Evolutionary conservation across 2,113 vertebrate species (phyloP).

Genomic region (Nibea albiflora): DNA sequence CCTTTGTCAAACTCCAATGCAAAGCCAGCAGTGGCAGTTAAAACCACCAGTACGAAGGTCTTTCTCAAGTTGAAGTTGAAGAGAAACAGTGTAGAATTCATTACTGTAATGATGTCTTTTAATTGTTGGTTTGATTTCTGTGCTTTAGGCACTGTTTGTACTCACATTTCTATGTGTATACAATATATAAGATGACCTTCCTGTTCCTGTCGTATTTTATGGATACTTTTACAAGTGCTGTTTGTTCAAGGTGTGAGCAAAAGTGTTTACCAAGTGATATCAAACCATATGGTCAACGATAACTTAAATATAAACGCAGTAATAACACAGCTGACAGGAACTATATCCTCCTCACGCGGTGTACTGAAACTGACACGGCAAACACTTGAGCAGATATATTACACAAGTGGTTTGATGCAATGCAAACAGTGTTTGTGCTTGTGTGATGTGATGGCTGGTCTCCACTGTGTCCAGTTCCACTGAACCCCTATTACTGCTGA

Average conservation of each 20-base stretch:
- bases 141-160: background rate
- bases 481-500: slow-evolving; percentile 48
- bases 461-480: slow-evolving; percentile 2
- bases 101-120: background rate
- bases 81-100: background rate
- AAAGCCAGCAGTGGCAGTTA: background rate
- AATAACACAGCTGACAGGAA: background rate
- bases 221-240: background rate
- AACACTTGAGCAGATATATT: slow-evolving; percentile 22
- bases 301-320: background rate
- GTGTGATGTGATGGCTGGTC: slow-evolving; percentile 4
- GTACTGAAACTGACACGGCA: background rate
- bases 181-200: background rate
- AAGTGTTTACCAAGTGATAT: slow-evolving; percentile 20
- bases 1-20: background rate
- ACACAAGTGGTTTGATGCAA: slow-evolving; percentile 32
- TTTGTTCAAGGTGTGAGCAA: background rate
- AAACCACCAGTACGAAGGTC: background rate
- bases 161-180: background rate
- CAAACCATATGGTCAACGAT: background rate
- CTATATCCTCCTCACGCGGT: background rate
- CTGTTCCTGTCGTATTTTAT: background rate
- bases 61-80: background rate
- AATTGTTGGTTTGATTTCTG: background rate
- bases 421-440: slow-evolving; percentile 36